Conservation (phyloP, 2,797 vertebrate genomes). For the Aldrovandia affinis region DNA sequence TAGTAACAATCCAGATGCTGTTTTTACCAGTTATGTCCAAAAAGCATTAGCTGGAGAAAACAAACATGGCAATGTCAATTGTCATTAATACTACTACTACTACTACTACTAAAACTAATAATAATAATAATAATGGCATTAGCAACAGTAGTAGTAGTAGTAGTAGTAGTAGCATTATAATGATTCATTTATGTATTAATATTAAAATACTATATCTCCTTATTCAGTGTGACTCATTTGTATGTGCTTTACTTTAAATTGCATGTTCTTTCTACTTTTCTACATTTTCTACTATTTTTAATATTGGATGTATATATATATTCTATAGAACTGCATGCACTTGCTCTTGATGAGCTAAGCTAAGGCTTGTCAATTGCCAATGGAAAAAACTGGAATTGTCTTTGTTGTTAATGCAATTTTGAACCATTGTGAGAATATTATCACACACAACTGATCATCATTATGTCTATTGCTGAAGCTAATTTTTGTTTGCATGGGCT, state of each 20-base stretch:
- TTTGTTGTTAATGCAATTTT: constrained; percentile 5
- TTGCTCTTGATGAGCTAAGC: neutral
- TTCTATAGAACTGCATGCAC: neutral
- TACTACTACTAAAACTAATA: no score
- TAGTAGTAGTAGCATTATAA: neutral
- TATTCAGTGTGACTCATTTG: neutral
- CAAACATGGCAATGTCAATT: no score
- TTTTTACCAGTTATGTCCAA: neutral
- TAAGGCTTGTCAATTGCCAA: neutral
- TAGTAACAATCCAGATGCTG: neutral
- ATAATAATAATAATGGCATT: no score
- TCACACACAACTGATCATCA: neutral
- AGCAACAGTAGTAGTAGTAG: neutral
- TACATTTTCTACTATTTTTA: no score
- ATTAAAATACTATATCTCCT: neutral
- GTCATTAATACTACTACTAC: no score
- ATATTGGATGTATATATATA: neutral
- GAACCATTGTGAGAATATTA: neutral
- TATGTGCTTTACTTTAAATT: no score
- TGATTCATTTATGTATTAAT: neutral
- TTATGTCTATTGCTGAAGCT: neutral
- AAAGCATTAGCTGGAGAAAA: neutral
- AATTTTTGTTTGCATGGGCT: neutral
- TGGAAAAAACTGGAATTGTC: neutral
- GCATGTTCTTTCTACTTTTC: no score